Evolutionary conservation across 1,140 invertebrate species (phyloP).

Genomic region (Leptinotarsa defecta): DNA sequence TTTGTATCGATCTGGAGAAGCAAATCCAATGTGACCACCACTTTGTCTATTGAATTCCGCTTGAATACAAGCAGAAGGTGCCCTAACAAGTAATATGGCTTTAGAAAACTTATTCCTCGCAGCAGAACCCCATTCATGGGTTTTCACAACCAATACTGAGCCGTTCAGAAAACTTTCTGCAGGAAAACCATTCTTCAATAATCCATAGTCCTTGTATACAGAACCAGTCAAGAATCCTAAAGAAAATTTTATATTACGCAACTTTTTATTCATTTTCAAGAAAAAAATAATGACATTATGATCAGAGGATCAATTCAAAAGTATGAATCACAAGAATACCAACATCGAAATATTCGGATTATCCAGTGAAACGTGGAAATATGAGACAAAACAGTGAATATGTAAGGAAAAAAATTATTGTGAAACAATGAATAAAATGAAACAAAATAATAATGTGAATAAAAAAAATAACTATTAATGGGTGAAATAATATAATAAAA

Average conservation of each 20-base stretch:
- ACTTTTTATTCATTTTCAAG: too few species aligned
- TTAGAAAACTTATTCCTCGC: slow-evolving; percentile 66
- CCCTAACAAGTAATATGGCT: slow-evolving; percentile 71
- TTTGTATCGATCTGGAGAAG: slow-evolving; percentile 66
- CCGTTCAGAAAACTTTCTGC: slow-evolving; percentile 76
- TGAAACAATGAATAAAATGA: too few species aligned
- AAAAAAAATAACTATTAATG: too few species aligned
- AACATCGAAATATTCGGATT: too few species aligned
- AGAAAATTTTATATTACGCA: neutral
- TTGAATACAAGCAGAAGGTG: slow-evolving; percentile 72
- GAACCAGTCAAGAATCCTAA: slow-evolving; percentile 74
- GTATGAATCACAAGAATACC: too few species aligned
- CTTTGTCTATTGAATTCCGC: slow-evolving; percentile 75
- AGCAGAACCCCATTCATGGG: slow-evolving; percentile 72
- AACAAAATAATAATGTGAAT: too few species aligned
- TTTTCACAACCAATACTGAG: slow-evolving; percentile 79
- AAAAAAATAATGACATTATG: too few species aligned
- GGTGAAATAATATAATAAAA: too few species aligned
- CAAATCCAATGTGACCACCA: slow-evolving; percentile 73
- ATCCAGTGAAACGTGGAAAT: too few species aligned
- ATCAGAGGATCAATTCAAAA: too few species aligned
- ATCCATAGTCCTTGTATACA: slow-evolving; percentile 76
- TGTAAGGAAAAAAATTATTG: too few species aligned
- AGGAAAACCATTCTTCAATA: slow-evolving; percentile 76
- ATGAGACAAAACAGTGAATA: too few species aligned